These are phyloP conservation scores for Macrosoma leucophasiata DNA, from an alignment of 2,888 invertebrate genomes.

Conservation along the genomic window DNA sequence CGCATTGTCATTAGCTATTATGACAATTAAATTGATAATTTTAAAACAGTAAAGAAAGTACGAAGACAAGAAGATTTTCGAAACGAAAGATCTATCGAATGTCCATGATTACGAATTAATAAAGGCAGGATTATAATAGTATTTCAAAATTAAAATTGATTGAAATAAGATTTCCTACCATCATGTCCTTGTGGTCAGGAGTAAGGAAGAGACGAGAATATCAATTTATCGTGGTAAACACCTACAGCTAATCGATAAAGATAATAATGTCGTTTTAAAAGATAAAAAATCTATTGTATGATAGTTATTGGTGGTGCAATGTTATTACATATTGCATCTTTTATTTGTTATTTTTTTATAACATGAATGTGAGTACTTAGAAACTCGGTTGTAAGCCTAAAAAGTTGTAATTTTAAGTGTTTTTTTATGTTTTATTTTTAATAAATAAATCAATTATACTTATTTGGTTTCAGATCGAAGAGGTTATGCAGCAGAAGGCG, in stretches of 20 bases:
- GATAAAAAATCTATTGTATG: constrained; percentile 33
- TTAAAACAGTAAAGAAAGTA: too few species aligned
- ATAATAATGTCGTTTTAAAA: constrained; percentile 27
- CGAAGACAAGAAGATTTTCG: too few species aligned
- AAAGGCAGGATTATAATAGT: too few species aligned
- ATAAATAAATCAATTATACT: constrained; percentile 11
- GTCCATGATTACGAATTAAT: too few species aligned
- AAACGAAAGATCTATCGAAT: too few species aligned
- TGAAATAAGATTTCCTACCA: background rate
- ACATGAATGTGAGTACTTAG: constrained; percentile 11
- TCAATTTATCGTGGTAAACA: constrained; percentile 55
- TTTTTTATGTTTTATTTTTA: background rate
- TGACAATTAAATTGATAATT: too few species aligned
- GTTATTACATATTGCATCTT: constrained; percentile 23
- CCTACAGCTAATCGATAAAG: constrained; percentile 30
- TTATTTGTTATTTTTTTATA: background rate
- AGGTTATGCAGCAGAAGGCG: constrained; percentile 73
- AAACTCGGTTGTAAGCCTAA: constrained; percentile 4
- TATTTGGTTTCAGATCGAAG: constrained; percentile 59
- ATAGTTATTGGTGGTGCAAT: constrained; percentile 30
- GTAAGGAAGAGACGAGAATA: constrained; percentile 51
- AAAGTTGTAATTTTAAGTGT: too few species aligned
- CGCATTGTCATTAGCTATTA: too few species aligned
- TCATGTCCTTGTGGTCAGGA: constrained; percentile 39
- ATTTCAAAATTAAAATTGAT: too few species aligned